These are phyloP conservation scores for Echinometra lucunter DNA, from an alignment of 53 echinoderm and acorn worm genomes.

Conservation along the genomic window DNA sequence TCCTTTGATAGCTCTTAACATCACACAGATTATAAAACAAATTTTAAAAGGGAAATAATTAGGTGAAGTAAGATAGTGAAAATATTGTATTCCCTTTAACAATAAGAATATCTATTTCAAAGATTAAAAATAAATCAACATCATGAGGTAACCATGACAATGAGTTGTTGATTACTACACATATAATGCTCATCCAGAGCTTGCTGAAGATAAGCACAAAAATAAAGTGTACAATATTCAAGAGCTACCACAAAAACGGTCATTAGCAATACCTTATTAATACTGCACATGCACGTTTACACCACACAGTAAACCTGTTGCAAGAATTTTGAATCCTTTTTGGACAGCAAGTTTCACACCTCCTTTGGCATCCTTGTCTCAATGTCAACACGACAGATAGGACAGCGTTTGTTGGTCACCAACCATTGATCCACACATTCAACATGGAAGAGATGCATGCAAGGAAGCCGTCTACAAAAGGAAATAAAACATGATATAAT, in stretches of 20 bases:
- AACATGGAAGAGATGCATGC: slow-evolving; percentile 97
- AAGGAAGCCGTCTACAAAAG: slow-evolving; percentile 88
- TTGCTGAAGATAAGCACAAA: neutral
- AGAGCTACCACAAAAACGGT: neutral
- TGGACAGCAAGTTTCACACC: slow-evolving; percentile 9
- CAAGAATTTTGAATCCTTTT: neutral
- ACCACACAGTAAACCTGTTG: neutral
- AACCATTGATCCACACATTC: slow-evolving; percentile 99
- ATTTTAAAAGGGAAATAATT: neutral
- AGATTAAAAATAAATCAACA: neutral
- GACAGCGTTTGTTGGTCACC: slow-evolving; percentile 96
- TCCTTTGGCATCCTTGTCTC: slow-evolving; percentile 81
- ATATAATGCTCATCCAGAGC: neutral
- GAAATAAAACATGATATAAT: neutral
- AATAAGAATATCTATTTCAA: neutral
- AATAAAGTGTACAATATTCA: neutral
- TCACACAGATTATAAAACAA: neutral
- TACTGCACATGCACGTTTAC: neutral
- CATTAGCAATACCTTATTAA: neutral
- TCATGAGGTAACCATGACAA: neutral
- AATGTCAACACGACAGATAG: slow-evolving; percentile 96
- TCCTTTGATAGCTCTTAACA: neutral
- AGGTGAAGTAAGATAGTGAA: neutral
- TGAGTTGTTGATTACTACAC: neutral
- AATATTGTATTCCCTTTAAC: neutral